These are phyloP conservation scores for Hyperoplus lanceolatus DNA, from an alignment of 2,797 vertebrate species.

Conservation along the genomic window DNA sequence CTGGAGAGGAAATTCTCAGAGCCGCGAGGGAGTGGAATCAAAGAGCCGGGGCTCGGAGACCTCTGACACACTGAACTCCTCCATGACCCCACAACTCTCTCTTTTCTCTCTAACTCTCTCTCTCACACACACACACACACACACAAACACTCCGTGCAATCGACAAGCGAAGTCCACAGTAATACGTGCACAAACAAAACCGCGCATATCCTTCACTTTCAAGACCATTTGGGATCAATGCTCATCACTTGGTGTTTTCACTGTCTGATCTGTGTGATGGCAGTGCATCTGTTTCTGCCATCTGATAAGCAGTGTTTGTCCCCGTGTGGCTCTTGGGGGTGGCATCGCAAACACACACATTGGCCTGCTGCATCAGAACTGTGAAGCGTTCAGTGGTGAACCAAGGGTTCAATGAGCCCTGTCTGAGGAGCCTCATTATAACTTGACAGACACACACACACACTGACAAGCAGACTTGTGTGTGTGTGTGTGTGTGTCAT, in stretches of 20 bases:
- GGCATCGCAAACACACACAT: conserved; percentile 12
- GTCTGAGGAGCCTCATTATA: conserved; percentile 75
- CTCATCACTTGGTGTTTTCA: conserved; percentile 34
- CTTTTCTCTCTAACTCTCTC: conserved; percentile 32
- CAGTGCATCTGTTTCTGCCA: conserved; percentile 54
- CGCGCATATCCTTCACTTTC: conserved; percentile 7
- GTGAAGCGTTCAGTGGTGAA: conserved; percentile 59
- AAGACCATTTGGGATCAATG: conserved; percentile 43
- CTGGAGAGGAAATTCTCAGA: conserved; percentile 83
- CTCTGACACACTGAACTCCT: conserved; percentile 85
- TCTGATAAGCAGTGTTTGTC: conserved; percentile 61
- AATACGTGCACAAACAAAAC: conserved; percentile 37
- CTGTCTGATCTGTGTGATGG: conserved; percentile 44
- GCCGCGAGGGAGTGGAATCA: conserved; percentile 82
- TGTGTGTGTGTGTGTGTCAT: conserved; percentile 33
- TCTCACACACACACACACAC: conserved; percentile 39
- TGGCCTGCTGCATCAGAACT: conserved; percentile 51
- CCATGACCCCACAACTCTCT: conserved; percentile 72
- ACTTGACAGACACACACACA: conserved; percentile 55
- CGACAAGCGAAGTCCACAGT: conserved; percentile 25
- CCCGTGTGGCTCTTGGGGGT: conserved; percentile 47
- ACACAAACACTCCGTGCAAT: conserved; percentile 15
- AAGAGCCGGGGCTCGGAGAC: conserved; percentile 80
- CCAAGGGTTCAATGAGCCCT: conserved; percentile 69
- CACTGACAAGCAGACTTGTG: conserved; percentile 26